Conservation (phyloP, 2,113 vertebrate species). For the Ahaetulla prasina region DNA sequence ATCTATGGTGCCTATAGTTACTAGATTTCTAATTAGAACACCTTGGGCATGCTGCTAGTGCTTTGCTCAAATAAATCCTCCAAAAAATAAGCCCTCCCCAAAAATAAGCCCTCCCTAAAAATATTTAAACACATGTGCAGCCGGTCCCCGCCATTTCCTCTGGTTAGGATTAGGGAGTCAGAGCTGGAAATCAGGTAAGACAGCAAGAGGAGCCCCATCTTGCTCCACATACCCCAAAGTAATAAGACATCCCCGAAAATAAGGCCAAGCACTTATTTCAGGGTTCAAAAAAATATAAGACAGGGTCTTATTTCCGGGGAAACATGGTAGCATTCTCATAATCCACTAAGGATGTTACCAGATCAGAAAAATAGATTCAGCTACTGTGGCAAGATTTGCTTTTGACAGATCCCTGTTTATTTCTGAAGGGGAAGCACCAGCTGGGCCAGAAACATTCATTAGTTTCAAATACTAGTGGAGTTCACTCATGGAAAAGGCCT, state of each 20-base stretch:
- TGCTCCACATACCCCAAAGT: too few relatives aligned
- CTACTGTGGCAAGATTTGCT: background rate
- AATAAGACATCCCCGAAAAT: too few relatives aligned
- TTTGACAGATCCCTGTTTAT: background rate
- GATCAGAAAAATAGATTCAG: background rate
- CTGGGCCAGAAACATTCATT: background rate
- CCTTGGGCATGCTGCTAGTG: background rate
- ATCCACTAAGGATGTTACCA: background rate
- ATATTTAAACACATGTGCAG: too few relatives aligned
- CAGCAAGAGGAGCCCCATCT: too few relatives aligned
- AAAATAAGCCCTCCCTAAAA: too few relatives aligned
- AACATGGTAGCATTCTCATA: background rate
- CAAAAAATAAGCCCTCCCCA: too few relatives aligned
- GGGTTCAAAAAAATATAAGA: too few relatives aligned
- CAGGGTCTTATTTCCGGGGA: too few relatives aligned
- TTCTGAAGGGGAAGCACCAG: background rate
- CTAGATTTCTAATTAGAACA: background rate
- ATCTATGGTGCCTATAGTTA: background rate
- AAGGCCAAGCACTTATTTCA: too few relatives aligned
- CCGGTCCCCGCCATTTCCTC: too few relatives aligned
- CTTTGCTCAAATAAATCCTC: background rate
- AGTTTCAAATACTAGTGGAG: background rate
- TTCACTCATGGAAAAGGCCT: background rate
- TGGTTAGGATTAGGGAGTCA: too few relatives aligned
- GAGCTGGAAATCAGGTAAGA: too few relatives aligned